These are phyloP conservation scores for Carpatolechia fugitivella DNA, from an alignment of 2,888 invertebrate genomes.

Conservation along the genomic window DNA sequence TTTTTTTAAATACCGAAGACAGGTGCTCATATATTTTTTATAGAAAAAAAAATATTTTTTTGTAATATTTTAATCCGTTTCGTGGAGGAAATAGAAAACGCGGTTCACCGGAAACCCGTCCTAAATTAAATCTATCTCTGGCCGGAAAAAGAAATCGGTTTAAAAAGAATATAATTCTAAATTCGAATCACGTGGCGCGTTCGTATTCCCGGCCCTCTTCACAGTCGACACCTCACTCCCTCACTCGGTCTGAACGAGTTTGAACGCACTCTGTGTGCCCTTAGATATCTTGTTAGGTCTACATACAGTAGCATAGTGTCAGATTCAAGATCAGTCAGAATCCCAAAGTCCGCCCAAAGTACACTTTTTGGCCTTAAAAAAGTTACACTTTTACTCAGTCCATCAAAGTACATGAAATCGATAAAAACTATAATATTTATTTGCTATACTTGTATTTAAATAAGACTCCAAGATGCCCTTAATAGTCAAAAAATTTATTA, in stretches of 20 bases:
- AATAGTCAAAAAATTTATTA: too few relatives aligned
- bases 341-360: too few relatives aligned
- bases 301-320: not conserved
- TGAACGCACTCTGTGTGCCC: slow-evolving; percentile 7
- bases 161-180: slow-evolving; percentile 25
- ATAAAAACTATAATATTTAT: too few relatives aligned
- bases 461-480: too few relatives aligned
- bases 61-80: not conserved
- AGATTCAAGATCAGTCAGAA: too few relatives aligned
- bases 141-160: slow-evolving; percentile 13
- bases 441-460: too few relatives aligned
- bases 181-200: slow-evolving; percentile 44
- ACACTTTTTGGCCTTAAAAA: too few relatives aligned
- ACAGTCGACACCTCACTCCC: slow-evolving; percentile 34
- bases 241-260: slow-evolving; percentile 19
- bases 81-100: slow-evolving; percentile 20
- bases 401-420: too few relatives aligned
- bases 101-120: slow-evolving; percentile 19
- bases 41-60: too few relatives aligned
- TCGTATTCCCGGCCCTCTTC: slow-evolving; percentile 38
- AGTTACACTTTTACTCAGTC: too few relatives aligned
- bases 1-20: not conserved
- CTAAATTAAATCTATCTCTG: not conserved
- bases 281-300: not conserved
- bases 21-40: too few relatives aligned